Evolutionary conservation across 1,140 invertebrate genomes (phyloP), one percentile per base, ranked within the genome.

Genomic region (Sinella curviseta): DNA sequence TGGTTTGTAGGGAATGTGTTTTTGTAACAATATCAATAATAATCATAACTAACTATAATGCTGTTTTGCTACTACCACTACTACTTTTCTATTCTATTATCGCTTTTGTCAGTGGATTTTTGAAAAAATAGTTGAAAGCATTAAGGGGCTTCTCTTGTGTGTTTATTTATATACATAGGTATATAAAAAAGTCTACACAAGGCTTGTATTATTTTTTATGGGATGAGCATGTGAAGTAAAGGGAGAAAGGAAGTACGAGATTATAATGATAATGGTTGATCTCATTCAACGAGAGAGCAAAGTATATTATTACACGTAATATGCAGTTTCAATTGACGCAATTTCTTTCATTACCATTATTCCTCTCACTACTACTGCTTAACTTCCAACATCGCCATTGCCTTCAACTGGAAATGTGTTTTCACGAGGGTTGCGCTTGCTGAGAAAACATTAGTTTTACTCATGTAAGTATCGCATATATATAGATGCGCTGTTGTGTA

Each of bases 261-360:
- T 70, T 70, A 33, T 30, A 70, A 70, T 70, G 65, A 70, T 70
- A 70, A 70, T 70, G 65, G 65, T 70, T 70, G 65, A 70, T 33
- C 31, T 70, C 65, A 70, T 70, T 70, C 65, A 31, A 30, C 3
- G 31, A 31, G 8, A 48, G 39, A 20, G 39, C 39, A 65, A n/a
- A 26, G 57, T 65, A n/a, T 65, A 65, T 65, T 65, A 70, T 70
- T 70, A 70, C 30, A 70, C 65, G 31, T 70, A 70, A 70, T 70
- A 70, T 31, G 26, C 4, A 30, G 65, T 70, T 70, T 33, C 65
- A 70, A 60, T 70, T 70, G 65, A 8, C 24, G 30, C 30, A 70
- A 70, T 70, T 70, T 33, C 26, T 31, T 30, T 70, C 65, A 70
- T 70, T 70, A 70, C 30, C 31, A 30, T n/a, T 26, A 26, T 65